Evolutionary conservation across 2,797 vertebrate genomes (phyloP).

Genomic region (Gobionotothen gibberifrons): DNA sequence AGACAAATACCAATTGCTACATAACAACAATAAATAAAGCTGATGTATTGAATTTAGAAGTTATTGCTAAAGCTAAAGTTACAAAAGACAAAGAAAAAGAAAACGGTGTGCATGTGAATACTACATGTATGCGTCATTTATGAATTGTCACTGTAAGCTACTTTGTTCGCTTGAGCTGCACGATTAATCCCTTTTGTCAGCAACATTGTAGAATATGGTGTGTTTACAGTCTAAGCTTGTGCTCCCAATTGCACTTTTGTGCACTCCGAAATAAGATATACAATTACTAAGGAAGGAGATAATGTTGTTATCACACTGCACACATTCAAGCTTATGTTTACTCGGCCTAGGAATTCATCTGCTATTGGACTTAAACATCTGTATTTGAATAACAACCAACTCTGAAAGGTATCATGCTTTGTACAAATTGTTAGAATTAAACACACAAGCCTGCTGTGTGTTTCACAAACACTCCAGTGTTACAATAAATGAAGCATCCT

Average conservation of each 20-base stretch:
- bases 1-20: background rate
- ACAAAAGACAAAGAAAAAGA: background rate
- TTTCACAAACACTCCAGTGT: background rate
- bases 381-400: conserved; percentile 3
- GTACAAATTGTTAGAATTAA: background rate
- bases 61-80: background rate
- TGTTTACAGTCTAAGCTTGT: background rate
- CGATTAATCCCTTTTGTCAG: background rate
- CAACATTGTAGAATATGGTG: background rate
- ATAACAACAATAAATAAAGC: background rate
- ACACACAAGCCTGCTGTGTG: background rate
- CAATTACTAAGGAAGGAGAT: background rate
- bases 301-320: background rate
- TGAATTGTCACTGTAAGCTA: background rate
- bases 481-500: background rate
- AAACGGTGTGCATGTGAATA: background rate
- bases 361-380: conserved; percentile 36
- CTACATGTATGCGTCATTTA: background rate
- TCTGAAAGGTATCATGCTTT: background rate
- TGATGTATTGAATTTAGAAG: no score
- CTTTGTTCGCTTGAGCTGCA: background rate
- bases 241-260: background rate
- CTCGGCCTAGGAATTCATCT: conserved; percentile 3
- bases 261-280: background rate
- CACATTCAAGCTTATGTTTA: conserved; percentile 4